Evolutionary conservation across 2,113 vertebrate species (phyloP).

Genomic region (Amazona guildingii): DNA sequence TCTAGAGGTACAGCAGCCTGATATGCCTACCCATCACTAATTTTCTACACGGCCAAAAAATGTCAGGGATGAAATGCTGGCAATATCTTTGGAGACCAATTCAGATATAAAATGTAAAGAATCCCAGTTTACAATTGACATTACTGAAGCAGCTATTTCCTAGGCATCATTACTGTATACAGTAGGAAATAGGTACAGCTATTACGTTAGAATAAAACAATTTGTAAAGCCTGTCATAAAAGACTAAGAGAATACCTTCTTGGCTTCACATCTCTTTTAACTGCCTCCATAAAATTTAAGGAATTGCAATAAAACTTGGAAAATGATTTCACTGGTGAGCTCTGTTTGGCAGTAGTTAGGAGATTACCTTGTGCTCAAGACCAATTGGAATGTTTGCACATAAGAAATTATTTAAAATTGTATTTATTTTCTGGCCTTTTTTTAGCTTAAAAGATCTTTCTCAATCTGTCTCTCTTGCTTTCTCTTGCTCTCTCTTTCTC

Average conservation of each 20-base stretch:
- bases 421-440: neutral
- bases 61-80: neutral
- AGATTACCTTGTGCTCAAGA: neutral
- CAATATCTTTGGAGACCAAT: conserved; percentile 18
- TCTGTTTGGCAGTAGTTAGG: conserved; percentile 58
- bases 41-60: conserved; percentile 21
- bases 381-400: conserved; percentile 7
- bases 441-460: neutral
- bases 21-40: neutral
- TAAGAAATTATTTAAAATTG: neutral
- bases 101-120: conserved; percentile 38
- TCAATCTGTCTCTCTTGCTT: neutral
- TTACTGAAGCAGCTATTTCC: conserved; percentile 39
- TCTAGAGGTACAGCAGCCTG: neutral
- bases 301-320: conserved; percentile 57
- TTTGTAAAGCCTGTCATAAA: conserved; percentile 52
- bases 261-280: conserved; percentile 60
- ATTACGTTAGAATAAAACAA: conserved; percentile 66
- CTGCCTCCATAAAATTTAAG: conserved; percentile 72
- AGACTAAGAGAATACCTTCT: conserved; percentile 49
- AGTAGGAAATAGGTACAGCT: conserved; percentile 12
- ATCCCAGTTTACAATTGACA: neutral
- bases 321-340: conserved; percentile 28
- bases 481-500: rapidly evolving
- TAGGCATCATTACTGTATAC: conserved; percentile 38